Percentiles rank a stretch among this genome's conserved stretches.
Evolutionary conservation across 2,888 invertebrate genomes (phyloP).

Genomic region (Candidula unifasciata): DNA sequence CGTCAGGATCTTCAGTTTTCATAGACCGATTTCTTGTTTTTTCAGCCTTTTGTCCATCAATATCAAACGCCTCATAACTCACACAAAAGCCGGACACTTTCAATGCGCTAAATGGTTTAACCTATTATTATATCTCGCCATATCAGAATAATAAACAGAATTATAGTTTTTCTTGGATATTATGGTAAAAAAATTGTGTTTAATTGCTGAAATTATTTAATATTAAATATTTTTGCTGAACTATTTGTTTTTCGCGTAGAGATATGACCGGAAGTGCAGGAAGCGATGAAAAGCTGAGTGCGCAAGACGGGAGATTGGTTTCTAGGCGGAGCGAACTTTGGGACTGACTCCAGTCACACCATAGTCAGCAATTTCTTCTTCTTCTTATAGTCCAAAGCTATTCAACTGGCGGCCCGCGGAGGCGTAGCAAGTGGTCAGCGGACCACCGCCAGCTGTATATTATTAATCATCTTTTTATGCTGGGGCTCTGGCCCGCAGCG

Average conservation of each 20-base stretch:
- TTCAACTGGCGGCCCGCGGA: too few species aligned
- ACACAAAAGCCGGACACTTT: conserved; percentile 37
- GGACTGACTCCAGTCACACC: too few species aligned
- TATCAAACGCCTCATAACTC: conserved; percentile 49
- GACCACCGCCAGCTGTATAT: too few species aligned
- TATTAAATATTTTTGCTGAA: conserved; percentile 30
- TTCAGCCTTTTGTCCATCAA: conserved; percentile 44
- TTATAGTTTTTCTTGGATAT: neutral
- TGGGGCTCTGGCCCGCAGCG: too few species aligned
- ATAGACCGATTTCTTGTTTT: conserved; percentile 44
- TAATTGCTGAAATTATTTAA: neutral
- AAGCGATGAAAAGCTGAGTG: conserved; percentile 59
- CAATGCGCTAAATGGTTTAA: conserved; percentile 31
- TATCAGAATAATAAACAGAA: neutral
- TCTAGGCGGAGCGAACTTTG: conserved; percentile 62
- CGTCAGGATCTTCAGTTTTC: conserved; percentile 33
- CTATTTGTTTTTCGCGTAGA: conserved; percentile 54
- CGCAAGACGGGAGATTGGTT: conserved; percentile 69
- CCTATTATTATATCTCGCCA: neutral
- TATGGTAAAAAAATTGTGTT: neutral
- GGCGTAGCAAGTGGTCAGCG: too few species aligned
- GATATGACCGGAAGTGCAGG: conserved; percentile 62
- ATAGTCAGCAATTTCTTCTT: too few species aligned
- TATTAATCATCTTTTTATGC: too few species aligned
- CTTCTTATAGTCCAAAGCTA: too few species aligned